Conservation (phyloP, 2,797 vertebrate species). For the Hylomyscus alleni region DNA sequence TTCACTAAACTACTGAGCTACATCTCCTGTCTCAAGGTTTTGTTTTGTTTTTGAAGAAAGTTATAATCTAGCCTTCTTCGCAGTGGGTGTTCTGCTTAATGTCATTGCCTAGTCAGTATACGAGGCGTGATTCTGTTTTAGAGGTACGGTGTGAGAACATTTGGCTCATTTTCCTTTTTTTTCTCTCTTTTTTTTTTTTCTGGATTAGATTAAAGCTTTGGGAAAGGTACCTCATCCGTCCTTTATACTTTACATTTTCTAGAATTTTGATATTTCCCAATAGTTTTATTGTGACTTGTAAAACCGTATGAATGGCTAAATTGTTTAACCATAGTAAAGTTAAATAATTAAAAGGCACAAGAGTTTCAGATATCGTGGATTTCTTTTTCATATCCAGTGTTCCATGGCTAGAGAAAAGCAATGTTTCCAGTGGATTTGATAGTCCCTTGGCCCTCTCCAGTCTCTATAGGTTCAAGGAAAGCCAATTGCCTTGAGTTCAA, state of each 20-base stretch:
- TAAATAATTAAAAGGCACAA: conserved; percentile 38
- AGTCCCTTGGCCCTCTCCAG: neutral
- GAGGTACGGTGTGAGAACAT: conserved; percentile 43
- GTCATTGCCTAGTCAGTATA: conserved; percentile 42
- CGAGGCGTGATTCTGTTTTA: neutral
- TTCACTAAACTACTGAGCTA: neutral
- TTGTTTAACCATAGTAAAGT: neutral
- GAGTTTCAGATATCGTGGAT: conserved; percentile 8
- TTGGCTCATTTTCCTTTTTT: conserved; percentile 39
- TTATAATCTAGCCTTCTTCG: conserved; percentile 2
- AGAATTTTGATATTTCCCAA: neutral
- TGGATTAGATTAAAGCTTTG: conserved; percentile 63
- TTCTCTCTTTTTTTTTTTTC: neutral
- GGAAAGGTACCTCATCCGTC: conserved; percentile 10
- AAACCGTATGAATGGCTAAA: conserved; percentile 16
- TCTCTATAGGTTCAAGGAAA: neutral
- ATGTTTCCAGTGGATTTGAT: neutral
- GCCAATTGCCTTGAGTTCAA: neutral
- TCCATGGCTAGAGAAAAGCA: neutral
- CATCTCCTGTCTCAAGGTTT: neutral
- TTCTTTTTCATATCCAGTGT: neutral
- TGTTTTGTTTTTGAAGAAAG: neutral
- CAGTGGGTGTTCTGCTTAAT: conserved; percentile 64
- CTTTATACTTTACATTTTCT: neutral
- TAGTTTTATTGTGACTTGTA: conserved; percentile 36